A percentile compares a stretch with the other conserved stretches of the same genome.
phyloP scores from a whole-genome alignment of 2,888 invertebrate genomes.

The Heteropelma amictum region DNA sequence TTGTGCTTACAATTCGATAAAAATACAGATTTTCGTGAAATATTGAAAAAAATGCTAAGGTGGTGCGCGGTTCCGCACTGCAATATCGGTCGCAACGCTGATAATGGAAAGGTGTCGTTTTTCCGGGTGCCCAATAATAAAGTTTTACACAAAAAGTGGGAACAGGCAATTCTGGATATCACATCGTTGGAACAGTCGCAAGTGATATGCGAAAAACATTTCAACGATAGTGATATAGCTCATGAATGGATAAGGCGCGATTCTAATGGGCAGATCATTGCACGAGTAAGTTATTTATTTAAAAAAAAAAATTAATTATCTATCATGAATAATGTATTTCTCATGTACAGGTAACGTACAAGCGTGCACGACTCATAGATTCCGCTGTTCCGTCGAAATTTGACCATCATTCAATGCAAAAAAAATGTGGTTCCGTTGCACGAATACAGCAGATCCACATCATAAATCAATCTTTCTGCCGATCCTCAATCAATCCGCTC shows the following conservation, averaged over 20 bases:
- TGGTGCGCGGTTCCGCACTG: too few relatives aligned
- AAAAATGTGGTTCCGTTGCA: neutral
- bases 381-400: constrained; percentile 1
- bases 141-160: too few relatives aligned
- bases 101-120: too few relatives aligned
- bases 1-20: too few relatives aligned
- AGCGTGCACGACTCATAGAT: neutral
- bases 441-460: neutral
- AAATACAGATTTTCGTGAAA: too few relatives aligned
- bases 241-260: neutral
- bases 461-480: neutral
- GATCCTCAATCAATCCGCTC: neutral
- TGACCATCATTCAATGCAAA: neutral
- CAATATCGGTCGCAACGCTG: too few relatives aligned
- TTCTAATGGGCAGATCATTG: neutral
- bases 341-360: neutral
- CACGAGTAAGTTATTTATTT: neutral
- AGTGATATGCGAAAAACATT: constrained; percentile 10
- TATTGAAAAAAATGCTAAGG: too few relatives aligned
- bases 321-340: neutral
- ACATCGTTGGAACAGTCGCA: neutral
- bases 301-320: neutral
- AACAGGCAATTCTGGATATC: too few relatives aligned
- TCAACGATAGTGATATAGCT: neutral
- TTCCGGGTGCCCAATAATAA: too few relatives aligned